Percentiles rank a stretch among this genome's conserved stretches.
phyloP scores from a whole-genome alignment of 2,113 vertebrate species.

The Sebastes fasciatus region DNA sequence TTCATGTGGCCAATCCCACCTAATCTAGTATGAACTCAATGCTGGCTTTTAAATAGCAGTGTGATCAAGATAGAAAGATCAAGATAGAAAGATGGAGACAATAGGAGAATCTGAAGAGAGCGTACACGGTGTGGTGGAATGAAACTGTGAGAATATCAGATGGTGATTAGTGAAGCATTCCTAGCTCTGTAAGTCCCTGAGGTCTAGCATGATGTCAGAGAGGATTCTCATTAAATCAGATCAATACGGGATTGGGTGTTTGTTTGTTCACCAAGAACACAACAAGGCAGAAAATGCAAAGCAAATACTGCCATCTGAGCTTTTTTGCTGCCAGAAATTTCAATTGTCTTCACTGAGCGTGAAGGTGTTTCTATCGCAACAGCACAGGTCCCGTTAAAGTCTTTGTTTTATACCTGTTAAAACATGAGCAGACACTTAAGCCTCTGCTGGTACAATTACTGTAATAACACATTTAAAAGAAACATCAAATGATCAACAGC shows the following conservation, averaged over 20 bases:
- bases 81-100: background rate
- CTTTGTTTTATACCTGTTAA: background rate
- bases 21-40: conserved; percentile 31
- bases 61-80: conserved; percentile 5
- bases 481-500: conserved; percentile 15
- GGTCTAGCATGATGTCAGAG: conserved; percentile 10
- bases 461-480: conserved; percentile 20
- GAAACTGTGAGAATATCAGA: conserved; percentile 10
- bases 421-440: background rate
- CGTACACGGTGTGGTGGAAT: background rate
- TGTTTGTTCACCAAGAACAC: conserved; percentile 32
- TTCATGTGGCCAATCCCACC: conserved; percentile 19
- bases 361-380: background rate
- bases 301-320: background rate
- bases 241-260: conserved; percentile 38
- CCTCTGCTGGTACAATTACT: background rate
- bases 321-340: conserved; percentile 7
- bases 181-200: background rate
- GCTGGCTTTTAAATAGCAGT: conserved; percentile 13
- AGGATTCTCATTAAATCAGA: conserved; percentile 50
- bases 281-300: conserved; percentile 10
- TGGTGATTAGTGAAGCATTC: conserved; percentile 23
- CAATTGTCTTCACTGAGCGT: background rate
- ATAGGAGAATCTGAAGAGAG: background rate
- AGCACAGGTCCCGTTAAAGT: background rate